Percentiles rank a stretch among this genome's conserved stretches.
Evolutionary conservation across 2,888 invertebrate species (phyloP).

Genomic region (Harpagoxenus sublaevis): DNA sequence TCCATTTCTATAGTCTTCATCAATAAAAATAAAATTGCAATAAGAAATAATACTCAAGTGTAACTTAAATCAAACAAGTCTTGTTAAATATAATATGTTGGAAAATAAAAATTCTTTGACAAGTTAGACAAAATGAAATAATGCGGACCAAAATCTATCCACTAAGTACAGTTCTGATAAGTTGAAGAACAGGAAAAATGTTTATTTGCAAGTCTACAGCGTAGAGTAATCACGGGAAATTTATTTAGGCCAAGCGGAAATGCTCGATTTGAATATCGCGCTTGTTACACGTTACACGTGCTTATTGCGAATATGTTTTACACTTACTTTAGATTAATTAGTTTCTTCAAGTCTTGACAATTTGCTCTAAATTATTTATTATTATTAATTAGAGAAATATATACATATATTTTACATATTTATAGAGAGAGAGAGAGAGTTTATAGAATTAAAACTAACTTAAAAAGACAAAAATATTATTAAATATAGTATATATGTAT

Average conservation of each 20-base stretch:
- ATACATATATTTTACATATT: too few relatives aligned
- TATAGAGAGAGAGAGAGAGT: too few relatives aligned
- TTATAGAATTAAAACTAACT: neutral
- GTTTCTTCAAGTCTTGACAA: neutral
- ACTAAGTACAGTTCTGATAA: slow-evolving; percentile 3
- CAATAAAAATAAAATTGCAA: neutral
- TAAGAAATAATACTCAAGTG: neutral
- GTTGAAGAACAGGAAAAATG: slow-evolving; percentile 26
- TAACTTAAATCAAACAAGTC: neutral
- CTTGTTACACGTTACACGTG: neutral
- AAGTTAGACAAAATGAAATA: neutral
- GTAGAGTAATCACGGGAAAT: slow-evolving; percentile 65
- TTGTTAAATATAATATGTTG: neutral
- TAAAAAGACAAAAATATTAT: neutral
- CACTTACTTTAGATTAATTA: neutral
- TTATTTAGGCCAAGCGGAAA: slow-evolving; percentile 69
- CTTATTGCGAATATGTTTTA: neutral
- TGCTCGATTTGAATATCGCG: slow-evolving; percentile 62
- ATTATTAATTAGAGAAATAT: too few relatives aligned
- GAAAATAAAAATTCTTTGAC: neutral
- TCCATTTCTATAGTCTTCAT: neutral
- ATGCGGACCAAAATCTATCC: neutral
- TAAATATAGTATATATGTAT: neutral
- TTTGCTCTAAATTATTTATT: neutral
- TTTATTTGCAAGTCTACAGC: slow-evolving; percentile 59